These are phyloP conservation scores for Drymonia ruficornis DNA, from an alignment of 2,888 invertebrate species.

Conservation along the genomic window DNA sequence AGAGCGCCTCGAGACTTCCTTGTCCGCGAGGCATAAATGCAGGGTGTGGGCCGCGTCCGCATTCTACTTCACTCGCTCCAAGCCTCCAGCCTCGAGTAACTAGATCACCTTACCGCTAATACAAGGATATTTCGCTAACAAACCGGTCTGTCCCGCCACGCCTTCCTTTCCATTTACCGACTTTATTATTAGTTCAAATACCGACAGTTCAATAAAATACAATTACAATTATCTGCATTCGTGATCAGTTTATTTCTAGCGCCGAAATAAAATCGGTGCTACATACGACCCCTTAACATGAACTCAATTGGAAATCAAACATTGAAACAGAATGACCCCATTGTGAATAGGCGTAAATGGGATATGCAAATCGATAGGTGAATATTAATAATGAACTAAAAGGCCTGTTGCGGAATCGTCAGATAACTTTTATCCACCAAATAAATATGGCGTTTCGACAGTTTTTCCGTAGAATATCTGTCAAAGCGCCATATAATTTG, in stretches of 20 bases:
- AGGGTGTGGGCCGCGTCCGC: slow-evolving; percentile 77
- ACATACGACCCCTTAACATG: slow-evolving; percentile 7
- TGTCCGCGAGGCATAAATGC: slow-evolving; percentile 51
- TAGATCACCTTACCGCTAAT: slow-evolving; percentile 76
- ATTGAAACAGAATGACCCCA: slow-evolving; percentile 32
- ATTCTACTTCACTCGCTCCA: slow-evolving; percentile 67
- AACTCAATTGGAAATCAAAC: slow-evolving; percentile 32
- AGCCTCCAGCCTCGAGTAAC: slow-evolving; percentile 54
- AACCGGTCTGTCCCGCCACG: slow-evolving; percentile 72
- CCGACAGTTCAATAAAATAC: slow-evolving; percentile 44
- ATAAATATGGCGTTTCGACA: no score
- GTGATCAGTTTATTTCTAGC: slow-evolving; percentile 40
- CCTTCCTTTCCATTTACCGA: slow-evolving; percentile 78
- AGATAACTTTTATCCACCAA: slow-evolving; percentile 5
- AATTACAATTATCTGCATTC: slow-evolving; percentile 38
- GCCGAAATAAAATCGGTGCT: slow-evolving; percentile 26
- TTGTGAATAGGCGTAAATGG: slow-evolving; percentile 28
- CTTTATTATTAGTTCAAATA: slow-evolving; percentile 56
- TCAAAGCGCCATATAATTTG: no score
- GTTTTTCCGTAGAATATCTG: no score
- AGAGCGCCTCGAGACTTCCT: slow-evolving; percentile 64
- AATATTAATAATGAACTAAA: slow-evolving; percentile 13
- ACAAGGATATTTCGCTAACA: slow-evolving; percentile 72
- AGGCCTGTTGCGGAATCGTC: no score
- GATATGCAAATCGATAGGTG: slow-evolving; percentile 28